Conservation (phyloP, 2,797 vertebrate species). For the Eulemur albifrons region DNA sequence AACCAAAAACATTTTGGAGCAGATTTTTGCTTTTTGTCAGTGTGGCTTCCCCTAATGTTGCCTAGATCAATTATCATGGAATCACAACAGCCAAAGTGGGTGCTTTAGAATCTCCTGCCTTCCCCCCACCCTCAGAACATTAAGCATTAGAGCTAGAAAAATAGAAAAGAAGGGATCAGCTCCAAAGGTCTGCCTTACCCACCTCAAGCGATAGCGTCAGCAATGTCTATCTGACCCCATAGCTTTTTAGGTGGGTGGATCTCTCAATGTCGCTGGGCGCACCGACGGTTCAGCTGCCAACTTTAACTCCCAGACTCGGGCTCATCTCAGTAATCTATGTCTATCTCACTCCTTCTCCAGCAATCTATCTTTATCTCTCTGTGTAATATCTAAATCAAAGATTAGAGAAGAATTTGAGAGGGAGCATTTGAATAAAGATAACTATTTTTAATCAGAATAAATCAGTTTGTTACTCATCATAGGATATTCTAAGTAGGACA, state of each 20-base stretch:
- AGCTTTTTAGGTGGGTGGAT: neutral
- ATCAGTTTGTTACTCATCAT: neutral
- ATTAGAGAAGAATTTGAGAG: neutral
- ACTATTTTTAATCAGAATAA: neutral
- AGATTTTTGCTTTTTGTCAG: neutral
- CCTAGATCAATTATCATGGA: neutral
- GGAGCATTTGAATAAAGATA: neutral
- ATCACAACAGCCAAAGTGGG: neutral
- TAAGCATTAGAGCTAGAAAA: neutral
- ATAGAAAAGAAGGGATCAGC: neutral
- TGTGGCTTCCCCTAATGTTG: neutral
- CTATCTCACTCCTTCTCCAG: neutral
- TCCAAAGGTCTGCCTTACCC: neutral
- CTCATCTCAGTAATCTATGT: neutral
- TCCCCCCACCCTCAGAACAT: neutral
- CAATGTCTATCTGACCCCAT: neutral
- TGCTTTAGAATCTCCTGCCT: neutral
- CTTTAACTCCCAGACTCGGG: neutral
- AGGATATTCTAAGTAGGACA: neutral
- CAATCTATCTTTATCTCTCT: neutral
- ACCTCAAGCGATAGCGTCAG: too few relatives aligned
- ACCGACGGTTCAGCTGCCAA: neutral
- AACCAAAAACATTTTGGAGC: neutral
- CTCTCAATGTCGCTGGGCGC: neutral
- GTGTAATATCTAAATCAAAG: conserved; percentile 1